Base-by-base conservation (phyloP, 2,113 vertebrate genomes). In the Neogale vison region DNA sequence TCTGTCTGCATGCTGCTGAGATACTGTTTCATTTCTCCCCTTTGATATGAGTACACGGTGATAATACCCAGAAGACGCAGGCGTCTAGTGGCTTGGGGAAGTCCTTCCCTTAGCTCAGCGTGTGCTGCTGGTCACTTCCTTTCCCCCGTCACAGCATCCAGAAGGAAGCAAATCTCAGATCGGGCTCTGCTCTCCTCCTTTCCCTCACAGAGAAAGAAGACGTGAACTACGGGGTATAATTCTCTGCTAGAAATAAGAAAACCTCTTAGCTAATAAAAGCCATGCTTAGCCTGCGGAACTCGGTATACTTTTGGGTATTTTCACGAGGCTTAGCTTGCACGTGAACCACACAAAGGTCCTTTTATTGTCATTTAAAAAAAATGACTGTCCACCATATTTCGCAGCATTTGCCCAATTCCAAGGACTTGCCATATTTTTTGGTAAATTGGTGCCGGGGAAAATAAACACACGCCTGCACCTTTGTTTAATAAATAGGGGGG, bases 301-400 rank as follows among this genome's bases (percentile, higher is more conserved):
- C 76, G 15, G 0, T 26, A 31, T 12, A 57, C 55, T 65, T 88
- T 71, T 71, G n/a, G 88, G 21, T 79, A 24, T 94, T 80, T 47
- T n/a, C 67, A 18, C 29, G 72, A 21, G 69, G 81, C 96, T 95
- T 50, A 91, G 65, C 76, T 86, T 47, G 77, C 59, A 65, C 1
- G 1, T 24, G 74, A 59, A 83, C 69, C 50, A 45, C 57, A 59
- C 15, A 65, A 42, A 69, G 17, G 45, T 39, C 11, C 55, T 31
- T 69, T 57, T 12, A 20, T 21, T 83, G 72, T 79, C 50, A 23
- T 31, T 87, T 55, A 13, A 6, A 88, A 96, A 96, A 96, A 97
- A 69, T 0, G 24, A 34, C 9, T 11, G 2, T 36, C 71, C 45
- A 7, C 36, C 36, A 1, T 76, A 42, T 88, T 88, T 76, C 86